phyloP scores from a whole-genome alignment of 2,888 invertebrate genomes.

The Drosophila paracracens region DNA sequence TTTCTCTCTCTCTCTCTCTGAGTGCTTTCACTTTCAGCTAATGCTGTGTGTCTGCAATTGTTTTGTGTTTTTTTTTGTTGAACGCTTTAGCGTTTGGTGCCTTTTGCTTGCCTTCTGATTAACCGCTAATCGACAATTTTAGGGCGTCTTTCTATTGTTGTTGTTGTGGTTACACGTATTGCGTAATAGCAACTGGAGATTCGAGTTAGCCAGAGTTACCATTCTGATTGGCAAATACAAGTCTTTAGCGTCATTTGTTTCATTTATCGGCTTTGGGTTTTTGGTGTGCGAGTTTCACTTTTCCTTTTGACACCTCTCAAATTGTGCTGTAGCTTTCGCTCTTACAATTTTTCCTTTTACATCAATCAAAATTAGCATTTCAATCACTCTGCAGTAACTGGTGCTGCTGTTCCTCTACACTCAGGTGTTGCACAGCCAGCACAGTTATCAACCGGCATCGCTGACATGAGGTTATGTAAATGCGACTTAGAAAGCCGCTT shows the following conservation, averaged over 20 bases:
- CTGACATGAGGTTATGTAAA: slow-evolving; percentile 42
- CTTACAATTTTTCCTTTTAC: slow-evolving; percentile 44
- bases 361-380: slow-evolving; percentile 78
- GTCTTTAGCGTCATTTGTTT: slow-evolving; percentile 19
- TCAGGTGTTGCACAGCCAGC: slow-evolving; percentile 1
- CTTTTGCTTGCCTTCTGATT: slow-evolving; percentile 55
- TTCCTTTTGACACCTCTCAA: slow-evolving; percentile 68
- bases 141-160: slow-evolving; percentile 35
- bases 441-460: slow-evolving; percentile 29
- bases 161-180: slow-evolving; percentile 38
- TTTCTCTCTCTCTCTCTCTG: slow-evolving; percentile 20
- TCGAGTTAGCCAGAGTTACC: slow-evolving; percentile 11
- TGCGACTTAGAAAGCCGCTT: slow-evolving; percentile 47
- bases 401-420: background rate
- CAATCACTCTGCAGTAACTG: slow-evolving; percentile 55
- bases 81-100: slow-evolving; percentile 42
- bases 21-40: slow-evolving; percentile 79
- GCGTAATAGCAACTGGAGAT: slow-evolving; percentile 37
- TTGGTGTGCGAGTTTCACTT: slow-evolving; percentile 62
- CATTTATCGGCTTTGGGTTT: slow-evolving; percentile 39
- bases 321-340: slow-evolving; percentile 64
- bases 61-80: slow-evolving; percentile 44
- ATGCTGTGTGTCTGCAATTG: slow-evolving; percentile 61
- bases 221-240: slow-evolving; percentile 47
- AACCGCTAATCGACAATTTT: slow-evolving; percentile 53